These are phyloP conservation scores for Stenchaetothrips biformis DNA, from an alignment of 2,888 invertebrate species.

Conservation along the genomic window DNA sequence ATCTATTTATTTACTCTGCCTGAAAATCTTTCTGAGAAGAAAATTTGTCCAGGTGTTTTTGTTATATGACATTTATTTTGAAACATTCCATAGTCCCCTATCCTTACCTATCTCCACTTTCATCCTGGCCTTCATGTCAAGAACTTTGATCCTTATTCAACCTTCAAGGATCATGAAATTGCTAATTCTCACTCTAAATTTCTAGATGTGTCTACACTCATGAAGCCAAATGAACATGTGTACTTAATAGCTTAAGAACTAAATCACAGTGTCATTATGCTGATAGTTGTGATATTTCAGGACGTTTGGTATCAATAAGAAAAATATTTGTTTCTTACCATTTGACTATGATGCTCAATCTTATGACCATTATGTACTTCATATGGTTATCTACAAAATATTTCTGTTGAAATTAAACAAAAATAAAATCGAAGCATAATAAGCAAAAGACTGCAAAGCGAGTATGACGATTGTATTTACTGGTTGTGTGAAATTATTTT, in stretches of 20 bases:
- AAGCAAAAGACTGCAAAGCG: not conserved
- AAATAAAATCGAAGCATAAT: not conserved
- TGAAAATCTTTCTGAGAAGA: not conserved
- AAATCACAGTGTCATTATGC: not conserved
- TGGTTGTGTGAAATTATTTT: not conserved
- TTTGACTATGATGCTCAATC: not conserved
- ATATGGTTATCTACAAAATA: not conserved
- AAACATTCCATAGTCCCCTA: not conserved
- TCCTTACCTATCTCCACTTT: not conserved
- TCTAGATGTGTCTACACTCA: not conserved
- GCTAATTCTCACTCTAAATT: not conserved
- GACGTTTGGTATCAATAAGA: not conserved
- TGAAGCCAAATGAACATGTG: conserved; percentile 23
- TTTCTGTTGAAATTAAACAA: not conserved
- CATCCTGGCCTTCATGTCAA: not conserved
- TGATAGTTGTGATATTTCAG: not conserved
- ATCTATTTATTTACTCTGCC: not conserved
- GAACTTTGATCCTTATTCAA: not conserved
- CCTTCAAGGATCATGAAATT: not conserved
- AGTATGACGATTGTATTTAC: not conserved
- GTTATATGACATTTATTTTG: not conserved
- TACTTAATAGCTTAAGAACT: not conserved
- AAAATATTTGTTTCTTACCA: not conserved
- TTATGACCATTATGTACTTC: too few species aligned
- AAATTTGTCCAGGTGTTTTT: not conserved